These are phyloP conservation scores for Diarsia mendica DNA, from an alignment of 2,888 invertebrate genomes.

Conservation along the genomic window DNA sequence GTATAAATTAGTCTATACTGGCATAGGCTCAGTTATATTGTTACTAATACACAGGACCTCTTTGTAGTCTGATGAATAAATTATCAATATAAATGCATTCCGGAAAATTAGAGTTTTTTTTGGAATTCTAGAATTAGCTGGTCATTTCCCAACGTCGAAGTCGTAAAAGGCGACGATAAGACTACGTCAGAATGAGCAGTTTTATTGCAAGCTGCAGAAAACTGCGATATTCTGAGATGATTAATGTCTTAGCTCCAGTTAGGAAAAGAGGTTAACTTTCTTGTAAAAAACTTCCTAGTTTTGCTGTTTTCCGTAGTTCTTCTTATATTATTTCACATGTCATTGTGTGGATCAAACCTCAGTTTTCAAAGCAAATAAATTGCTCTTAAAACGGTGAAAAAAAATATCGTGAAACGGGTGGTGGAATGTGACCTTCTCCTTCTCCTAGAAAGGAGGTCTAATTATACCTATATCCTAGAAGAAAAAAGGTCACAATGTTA, in stretches of 20 bases:
- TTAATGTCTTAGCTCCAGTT: conserved; percentile 25
- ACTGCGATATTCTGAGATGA: conserved; percentile 31
- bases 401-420: not conserved
- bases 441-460: not conserved
- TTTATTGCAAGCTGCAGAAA: conserved; percentile 40
- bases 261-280: not conserved
- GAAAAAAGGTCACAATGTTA: not conserved
- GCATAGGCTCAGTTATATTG: no score
- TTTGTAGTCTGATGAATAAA: no score
- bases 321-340: not conserved
- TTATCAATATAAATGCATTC: no score
- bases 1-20: no score
- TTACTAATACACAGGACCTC: no score
- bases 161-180: not conserved
- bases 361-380: not conserved
- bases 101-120: not conserved
- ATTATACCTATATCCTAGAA: not conserved
- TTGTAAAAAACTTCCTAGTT: not conserved
- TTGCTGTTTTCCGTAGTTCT: not conserved
- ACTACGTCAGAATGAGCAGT: conserved; percentile 11
- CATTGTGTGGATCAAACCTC: not conserved
- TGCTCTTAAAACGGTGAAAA: not conserved
- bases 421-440: not conserved
- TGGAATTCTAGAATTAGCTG: not conserved
- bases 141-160: not conserved